Conservation (phyloP, 2,888 invertebrate genomes). For the Trimorus sp. region DNA sequence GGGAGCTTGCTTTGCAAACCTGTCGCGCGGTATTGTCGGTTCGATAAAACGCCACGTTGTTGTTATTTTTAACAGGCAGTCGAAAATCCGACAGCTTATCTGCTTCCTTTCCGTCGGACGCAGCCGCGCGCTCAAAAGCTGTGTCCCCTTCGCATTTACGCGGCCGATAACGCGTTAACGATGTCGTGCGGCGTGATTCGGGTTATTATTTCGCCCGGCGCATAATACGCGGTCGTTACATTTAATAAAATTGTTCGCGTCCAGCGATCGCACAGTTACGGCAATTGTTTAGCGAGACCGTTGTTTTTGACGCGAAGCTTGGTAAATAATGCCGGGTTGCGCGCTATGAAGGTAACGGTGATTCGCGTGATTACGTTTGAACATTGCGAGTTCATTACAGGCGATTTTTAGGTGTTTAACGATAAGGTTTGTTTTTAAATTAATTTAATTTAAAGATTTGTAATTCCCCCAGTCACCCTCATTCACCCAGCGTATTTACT, state of each 20-base stretch:
- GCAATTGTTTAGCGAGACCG: constrained; percentile 4
- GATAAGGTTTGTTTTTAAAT: too few species aligned
- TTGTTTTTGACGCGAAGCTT: background rate
- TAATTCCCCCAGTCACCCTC: too few species aligned
- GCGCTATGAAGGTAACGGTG: background rate
- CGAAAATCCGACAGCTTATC: constrained; percentile 58
- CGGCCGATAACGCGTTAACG: constrained; percentile 53
- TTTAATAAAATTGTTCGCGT: constrained; percentile 37
- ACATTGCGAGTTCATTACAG: too few species aligned
- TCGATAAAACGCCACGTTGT: constrained; percentile 55
- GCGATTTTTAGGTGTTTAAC: too few species aligned
- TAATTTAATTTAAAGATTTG: too few species aligned
- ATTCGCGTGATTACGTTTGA: too few species aligned
- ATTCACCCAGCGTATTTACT: too few species aligned
- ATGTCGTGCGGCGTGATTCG: constrained; percentile 38
- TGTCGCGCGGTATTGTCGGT: constrained; percentile 43
- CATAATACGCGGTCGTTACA: constrained; percentile 18
- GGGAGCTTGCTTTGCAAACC: constrained; percentile 54
- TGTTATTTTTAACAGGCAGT: constrained; percentile 53
- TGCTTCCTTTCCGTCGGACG: constrained; percentile 56
- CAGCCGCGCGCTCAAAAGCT: constrained; percentile 46
- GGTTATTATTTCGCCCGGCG: constrained; percentile 35
- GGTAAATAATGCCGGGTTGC: background rate
- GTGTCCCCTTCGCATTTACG: constrained; percentile 43
- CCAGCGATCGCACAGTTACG: too few species aligned